Percentiles rank a stretch among this genome's conserved stretches.
phyloP scores from a whole-genome alignment of 2,797 vertebrate genomes.

The Cynodonichthys magdalenae region DNA sequence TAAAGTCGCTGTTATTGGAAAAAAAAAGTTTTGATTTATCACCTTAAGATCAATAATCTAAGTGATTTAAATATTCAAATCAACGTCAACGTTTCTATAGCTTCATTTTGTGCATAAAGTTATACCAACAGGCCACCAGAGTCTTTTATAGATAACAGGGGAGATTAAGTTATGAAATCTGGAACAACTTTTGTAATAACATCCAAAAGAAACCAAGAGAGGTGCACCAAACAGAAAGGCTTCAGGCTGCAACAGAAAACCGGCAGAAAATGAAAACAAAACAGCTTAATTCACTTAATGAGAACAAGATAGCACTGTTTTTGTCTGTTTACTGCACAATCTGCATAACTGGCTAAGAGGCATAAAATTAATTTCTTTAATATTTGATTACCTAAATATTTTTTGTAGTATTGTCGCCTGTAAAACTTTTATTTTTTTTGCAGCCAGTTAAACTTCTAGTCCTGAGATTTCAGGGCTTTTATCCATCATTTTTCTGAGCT shows the following conservation, averaged over 20 bases:
- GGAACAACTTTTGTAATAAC: neutral
- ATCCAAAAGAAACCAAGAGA: neutral
- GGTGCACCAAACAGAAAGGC: neutral
- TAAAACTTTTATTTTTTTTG: neutral
- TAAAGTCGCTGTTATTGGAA: neutral
- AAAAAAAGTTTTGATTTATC: slow-evolving; percentile 6
- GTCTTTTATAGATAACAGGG: neutral
- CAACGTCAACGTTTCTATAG: neutral
- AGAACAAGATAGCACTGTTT: neutral
- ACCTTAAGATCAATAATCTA: slow-evolving; percentile 27
- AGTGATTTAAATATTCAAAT: slow-evolving; percentile 14
- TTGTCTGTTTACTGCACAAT: neutral
- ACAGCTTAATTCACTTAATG: neutral
- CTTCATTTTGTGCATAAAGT: slow-evolving; percentile 1
- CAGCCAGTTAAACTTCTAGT: neutral
- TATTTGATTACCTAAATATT: neutral
- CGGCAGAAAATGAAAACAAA: neutral
- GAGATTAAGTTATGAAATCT: neutral
- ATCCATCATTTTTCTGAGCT: neutral
- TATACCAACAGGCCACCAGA: neutral
- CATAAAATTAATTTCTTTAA: slow-evolving; percentile 4
- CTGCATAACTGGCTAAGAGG: neutral
- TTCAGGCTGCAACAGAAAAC: neutral
- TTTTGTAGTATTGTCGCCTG: neutral
- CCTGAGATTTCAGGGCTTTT: neutral